phyloP scores from a whole-genome alignment of 2,113 vertebrate species.

The Sylvietta virens region DNA sequence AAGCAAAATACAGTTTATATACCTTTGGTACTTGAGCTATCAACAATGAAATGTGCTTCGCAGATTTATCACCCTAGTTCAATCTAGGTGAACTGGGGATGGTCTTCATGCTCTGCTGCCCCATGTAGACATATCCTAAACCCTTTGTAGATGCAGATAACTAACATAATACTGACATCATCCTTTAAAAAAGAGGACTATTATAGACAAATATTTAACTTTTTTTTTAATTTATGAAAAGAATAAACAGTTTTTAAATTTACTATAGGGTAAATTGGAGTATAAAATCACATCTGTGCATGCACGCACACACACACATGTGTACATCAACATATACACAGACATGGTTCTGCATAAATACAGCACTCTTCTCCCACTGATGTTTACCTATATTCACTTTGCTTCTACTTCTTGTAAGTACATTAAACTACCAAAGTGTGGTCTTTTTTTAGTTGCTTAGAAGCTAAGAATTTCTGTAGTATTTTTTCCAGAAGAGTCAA shows the following conservation, averaged over 20 bases:
- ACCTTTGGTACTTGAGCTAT: neutral
- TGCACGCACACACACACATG: fast-evolving
- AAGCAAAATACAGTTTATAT: neutral
- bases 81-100: neutral
- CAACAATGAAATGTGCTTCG: neutral
- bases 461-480: neutral
- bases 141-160: neutral
- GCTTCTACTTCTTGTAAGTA: neutral
- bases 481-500: neutral
- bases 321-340: neutral
- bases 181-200: neutral
- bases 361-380: neutral
- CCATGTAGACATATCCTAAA: neutral
- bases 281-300: neutral
- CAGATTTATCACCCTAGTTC: neutral
- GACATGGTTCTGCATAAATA: neutral
- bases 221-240: neutral
- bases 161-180: neutral
- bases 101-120: neutral
- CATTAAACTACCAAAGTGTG: neutral
- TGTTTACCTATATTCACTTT: neutral
- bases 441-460: neutral
- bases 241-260: neutral
- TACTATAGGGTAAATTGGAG: neutral
- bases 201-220: neutral